Evolutionary conservation across 2,797 vertebrate species (phyloP).

Genomic region (Orientallactaga sibirica): DNA sequence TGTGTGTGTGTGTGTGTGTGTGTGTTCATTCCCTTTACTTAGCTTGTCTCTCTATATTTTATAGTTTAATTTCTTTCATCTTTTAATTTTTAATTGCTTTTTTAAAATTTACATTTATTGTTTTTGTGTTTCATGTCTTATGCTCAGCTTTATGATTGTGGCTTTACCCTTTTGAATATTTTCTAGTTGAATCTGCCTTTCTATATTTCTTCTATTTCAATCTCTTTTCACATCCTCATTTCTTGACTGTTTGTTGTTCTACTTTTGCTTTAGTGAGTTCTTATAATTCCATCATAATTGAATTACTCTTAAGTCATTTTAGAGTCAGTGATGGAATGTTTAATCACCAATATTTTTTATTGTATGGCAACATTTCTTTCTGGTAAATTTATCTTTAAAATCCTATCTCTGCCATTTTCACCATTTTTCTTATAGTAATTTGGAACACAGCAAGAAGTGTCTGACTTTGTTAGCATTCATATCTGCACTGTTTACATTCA

Average conservation of each 20-base stretch:
- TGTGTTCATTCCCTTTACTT: not conserved
- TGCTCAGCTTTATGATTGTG: not conserved
- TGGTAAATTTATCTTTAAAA: conserved; percentile 39
- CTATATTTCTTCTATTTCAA: not conserved
- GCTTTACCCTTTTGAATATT: not conserved
- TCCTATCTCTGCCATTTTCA: not conserved
- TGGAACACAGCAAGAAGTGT: not conserved
- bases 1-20: too few species aligned
- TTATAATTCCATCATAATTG: not conserved
- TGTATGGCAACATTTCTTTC: not conserved
- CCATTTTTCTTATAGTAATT: not conserved
- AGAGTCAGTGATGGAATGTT: not conserved
- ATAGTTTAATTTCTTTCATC: not conserved
- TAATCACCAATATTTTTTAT: not conserved
- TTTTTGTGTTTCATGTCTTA: not conserved
- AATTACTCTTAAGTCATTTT: not conserved
- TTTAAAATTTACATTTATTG: not conserved
- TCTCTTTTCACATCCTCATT: not conserved
- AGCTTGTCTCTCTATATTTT: not conserved
- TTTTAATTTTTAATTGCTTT: not conserved
- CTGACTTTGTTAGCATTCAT: not conserved
- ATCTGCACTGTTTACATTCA: not conserved
- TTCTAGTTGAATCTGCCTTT: not conserved
- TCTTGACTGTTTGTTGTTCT: not conserved
- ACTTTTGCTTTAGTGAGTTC: not conserved